phyloP scores from a whole-genome alignment of 2,113 vertebrate genomes.

The Dermatemys mawii region DNA sequence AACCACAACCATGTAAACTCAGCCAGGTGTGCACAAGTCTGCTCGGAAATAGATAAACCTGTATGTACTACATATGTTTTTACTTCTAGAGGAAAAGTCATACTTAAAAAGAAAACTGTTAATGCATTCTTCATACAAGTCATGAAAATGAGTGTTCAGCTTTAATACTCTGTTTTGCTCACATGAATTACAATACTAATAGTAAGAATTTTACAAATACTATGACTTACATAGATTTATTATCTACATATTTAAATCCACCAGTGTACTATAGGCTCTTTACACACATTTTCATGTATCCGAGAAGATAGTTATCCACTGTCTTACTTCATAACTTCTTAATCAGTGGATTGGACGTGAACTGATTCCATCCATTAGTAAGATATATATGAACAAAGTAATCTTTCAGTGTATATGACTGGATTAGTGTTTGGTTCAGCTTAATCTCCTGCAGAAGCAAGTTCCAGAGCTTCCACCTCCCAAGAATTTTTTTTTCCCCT shows the following conservation, averaged over 20 bases:
- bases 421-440: background rate
- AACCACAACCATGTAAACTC: background rate
- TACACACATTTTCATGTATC: accelerated
- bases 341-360: accelerated
- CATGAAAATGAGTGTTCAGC: background rate
- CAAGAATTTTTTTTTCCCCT: background rate
- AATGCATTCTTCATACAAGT: background rate
- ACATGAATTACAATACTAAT: background rate
- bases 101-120: background rate
- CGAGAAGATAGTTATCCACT: background rate
- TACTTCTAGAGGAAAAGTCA: background rate
- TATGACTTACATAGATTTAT: background rate
- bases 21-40: background rate
- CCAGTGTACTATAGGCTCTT: background rate
- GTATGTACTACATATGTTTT: background rate
- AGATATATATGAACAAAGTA: accelerated
- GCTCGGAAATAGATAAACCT: background rate
- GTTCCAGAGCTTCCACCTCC: background rate
- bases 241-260: accelerated
- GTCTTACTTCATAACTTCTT: background rate
- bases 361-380: background rate
- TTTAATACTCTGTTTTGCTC: background rate
- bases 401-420: background rate
- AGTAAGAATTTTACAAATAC: background rate
- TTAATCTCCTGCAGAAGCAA: background rate